Evolutionary conservation across 92 coral and sea anemone species (phyloP).

Genomic region (Meandrina meandrites): DNA sequence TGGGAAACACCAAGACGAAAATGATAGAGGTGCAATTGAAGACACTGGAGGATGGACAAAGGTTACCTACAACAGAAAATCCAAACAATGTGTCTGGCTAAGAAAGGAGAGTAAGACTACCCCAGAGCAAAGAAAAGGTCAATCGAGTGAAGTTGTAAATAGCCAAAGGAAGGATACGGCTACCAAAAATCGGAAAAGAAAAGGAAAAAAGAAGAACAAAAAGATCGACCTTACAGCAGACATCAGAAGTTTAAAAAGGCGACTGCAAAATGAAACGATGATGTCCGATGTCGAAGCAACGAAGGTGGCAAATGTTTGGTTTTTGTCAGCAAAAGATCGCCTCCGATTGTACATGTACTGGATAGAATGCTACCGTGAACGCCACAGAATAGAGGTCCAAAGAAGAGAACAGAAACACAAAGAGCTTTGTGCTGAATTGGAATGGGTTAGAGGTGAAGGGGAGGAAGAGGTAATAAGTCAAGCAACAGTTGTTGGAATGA

Average conservation of each 20-base stretch:
- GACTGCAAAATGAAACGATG: conserved; percentile 24
- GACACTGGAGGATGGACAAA: background rate
- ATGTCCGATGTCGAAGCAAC: conserved; percentile 54
- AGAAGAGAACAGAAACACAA: conserved; percentile 52
- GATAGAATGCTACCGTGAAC: conserved; percentile 51
- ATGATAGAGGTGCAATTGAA: too few species aligned
- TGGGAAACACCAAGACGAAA: background rate
- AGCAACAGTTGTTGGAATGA: conserved; percentile 83
- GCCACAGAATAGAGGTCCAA: conserved; percentile 11
- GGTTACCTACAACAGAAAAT: background rate
- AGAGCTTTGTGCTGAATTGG: conserved; percentile 37
- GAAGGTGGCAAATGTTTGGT: conserved; percentile 54
- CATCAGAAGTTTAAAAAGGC: conserved; percentile 4
- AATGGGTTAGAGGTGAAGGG: conserved; percentile 19
- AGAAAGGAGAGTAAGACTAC: too few species aligned
- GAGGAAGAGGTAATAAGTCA: conserved; percentile 59
- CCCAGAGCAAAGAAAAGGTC: too few species aligned
- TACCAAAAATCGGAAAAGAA: background rate
- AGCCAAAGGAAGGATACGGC: background rate
- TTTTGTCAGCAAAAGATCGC: conserved; percentile 37
- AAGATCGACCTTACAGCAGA: conserved; percentile 15
- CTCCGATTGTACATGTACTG: conserved; percentile 65
- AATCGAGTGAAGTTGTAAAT: background rate
- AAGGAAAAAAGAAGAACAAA: background rate
- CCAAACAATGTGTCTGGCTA: background rate